Base-by-base conservation (phyloP, 1,140 invertebrate genomes). In the Latrodectus geometricus region DNA sequence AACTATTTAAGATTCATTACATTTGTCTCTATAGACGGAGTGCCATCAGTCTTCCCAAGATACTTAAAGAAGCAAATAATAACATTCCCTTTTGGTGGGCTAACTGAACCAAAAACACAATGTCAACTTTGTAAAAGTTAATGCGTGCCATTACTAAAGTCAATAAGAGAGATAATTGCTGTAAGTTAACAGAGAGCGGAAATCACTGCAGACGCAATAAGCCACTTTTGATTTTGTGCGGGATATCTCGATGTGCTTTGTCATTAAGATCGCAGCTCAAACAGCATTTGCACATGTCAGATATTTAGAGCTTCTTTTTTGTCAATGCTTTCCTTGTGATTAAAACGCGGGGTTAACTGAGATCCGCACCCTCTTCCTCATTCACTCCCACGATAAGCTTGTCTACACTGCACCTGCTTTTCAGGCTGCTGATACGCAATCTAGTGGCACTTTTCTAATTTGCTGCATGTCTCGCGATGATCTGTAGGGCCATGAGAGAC, bases 111-210 rank as follows among this genome's bases (percentile, higher is more conserved):
- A 35, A 35, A 35, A 61, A 23, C 65, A 78, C 56, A 78, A 78
- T 61, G 61, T 23, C 23, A 21, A 35, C 35, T 14, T 56, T 78
- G 76, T 78, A 12, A 15, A 14, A 61, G 12, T 15, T 78, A 78
- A 78, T 78, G 76, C 65, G 56, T 78, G 76, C 61, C 81, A 83
- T 83, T 83, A 35, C 75, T 83, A 48, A 50, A 73, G 81, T 75
- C 65, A 35, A 75, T 83, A 14, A 83, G 66, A 83, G 70, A 83
- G 70, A 83, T 83, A 83, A 83, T 83, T 83, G 54, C 54, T 20
- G 35, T 35, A 12, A 65, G 35, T 9, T 11, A 49, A 23, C 17
- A 35, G 75, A 21, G 14, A 49, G 61, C 72, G 70, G 56, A 68
- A 74, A 83, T 52, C 56, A 23, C 54, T 56, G 66, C 20, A 74